phyloP scores from a whole-genome alignment of 92 coral and sea anemone genomes.

The Virgularia gustaviana region DNA sequence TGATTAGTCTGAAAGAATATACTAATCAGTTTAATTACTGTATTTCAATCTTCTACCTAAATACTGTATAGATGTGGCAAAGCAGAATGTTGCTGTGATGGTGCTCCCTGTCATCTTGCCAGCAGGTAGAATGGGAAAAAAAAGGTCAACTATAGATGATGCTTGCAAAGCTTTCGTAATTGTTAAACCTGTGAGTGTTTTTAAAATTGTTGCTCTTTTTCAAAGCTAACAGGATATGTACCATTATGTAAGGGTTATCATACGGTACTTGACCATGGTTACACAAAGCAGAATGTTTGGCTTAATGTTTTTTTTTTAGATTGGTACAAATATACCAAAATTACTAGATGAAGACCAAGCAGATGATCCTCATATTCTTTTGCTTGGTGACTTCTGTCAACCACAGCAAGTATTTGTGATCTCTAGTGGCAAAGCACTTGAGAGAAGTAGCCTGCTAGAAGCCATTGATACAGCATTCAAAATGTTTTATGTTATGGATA shows the following conservation, averaged over 20 bases:
- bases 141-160: neutral
- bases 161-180: neutral
- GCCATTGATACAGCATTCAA: neutral
- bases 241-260: too few species aligned
- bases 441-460: neutral
- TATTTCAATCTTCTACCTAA: too few species aligned
- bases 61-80: neutral
- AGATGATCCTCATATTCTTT: neutral
- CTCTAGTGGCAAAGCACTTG: neutral
- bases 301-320: neutral
- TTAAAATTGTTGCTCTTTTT: too few species aligned
- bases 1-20: too few species aligned
- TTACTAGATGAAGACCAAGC: neutral
- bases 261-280: too few species aligned
- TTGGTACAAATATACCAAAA: conserved; percentile 19
- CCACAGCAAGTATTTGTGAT: conserved; percentile 1
- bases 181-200: conserved; percentile 6
- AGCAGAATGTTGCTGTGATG: neutral
- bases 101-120: neutral
- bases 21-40: too few species aligned
- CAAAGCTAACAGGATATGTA: too few species aligned
- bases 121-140: neutral
- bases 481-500: conserved; percentile 1
- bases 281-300: too few species aligned
- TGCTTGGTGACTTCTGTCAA: neutral